Evolutionary conservation across 2,888 invertebrate species (phyloP), one percentile per base, ranked within the genome.

Genomic region (Chirona hameri): DNA sequence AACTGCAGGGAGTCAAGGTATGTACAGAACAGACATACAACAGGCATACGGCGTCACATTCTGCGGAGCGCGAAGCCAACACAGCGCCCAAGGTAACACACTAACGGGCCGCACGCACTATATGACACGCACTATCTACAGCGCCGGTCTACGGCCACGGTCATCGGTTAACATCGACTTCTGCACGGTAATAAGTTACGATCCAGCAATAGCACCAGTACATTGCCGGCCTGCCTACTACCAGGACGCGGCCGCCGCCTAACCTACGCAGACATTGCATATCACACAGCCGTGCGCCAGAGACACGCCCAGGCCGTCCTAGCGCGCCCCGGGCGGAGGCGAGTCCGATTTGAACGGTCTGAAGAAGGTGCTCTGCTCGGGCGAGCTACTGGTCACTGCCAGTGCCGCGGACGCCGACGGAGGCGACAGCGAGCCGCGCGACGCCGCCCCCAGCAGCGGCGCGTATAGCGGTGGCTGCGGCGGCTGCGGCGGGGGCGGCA

Each of bases 351-450:
- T 27, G 46, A 76, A 76, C n/a, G 76, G 76, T 21, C 76, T 0
- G 76, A 76, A 76, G 24, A 76, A 46, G 76, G 39, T 21, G 39
- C 24, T 24, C 46, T 39, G 76, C 24, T 24, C 82, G 60, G 48
- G 57, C 2, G 81, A 69, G 81, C 52, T 52, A 12, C 7, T 52
- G 15, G 52, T 52, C 18, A 31, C 29, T 12, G 82, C 79, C 81
- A 21, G 81, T n/a, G n/a, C 39, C 39, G 39, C 39, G 48, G 79
- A 46, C 48, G 39, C 46, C 81, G 48, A 31, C 83, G 83, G n/a
- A 48, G 82, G 7, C 76, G 81, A 57, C 81, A 57, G 79, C 82
- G 31, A 39, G 79, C 39, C 27, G 82, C 52, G 65, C 80, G 14
- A 52, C n/a, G 27, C 31, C 31, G 52, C 7, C 9, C 31, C 48